phyloP scores from a whole-genome alignment of 2,113 vertebrate species.

The Calyptommatus sinebrachiatus region DNA sequence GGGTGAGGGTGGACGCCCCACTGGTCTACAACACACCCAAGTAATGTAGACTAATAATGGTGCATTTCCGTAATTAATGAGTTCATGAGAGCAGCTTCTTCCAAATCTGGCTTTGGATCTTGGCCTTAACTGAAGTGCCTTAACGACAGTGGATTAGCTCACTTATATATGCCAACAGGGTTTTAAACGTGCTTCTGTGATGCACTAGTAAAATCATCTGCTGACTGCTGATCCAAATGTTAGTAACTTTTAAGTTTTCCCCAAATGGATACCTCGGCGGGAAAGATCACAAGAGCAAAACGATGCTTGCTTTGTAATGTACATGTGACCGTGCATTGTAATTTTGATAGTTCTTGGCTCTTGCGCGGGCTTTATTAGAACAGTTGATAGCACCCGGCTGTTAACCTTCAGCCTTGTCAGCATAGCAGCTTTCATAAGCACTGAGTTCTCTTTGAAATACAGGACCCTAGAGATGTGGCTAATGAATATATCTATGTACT shows the following conservation, averaged over 20 bases:
- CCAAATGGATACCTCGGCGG: neutral
- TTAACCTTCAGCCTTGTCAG: slow-evolving; percentile 15
- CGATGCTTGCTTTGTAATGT: neutral
- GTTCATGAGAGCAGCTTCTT: no score
- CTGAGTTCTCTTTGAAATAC: slow-evolving; percentile 29
- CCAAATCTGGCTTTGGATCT: no score
- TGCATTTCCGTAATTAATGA: no score
- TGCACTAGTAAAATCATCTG: no score
- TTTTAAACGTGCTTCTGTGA: neutral
- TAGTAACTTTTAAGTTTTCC: neutral
- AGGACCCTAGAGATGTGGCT: neutral
- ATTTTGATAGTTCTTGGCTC: slow-evolving; percentile 1
- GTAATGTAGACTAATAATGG: no score
- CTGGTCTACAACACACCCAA: no score
- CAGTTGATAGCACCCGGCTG: slow-evolving; percentile 2
- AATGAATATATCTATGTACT: slow-evolving; percentile 21
- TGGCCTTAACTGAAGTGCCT: no score
- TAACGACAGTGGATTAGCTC: no score
- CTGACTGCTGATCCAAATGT: neutral
- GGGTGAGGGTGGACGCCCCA: no score
- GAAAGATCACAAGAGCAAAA: neutral
- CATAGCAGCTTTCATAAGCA: slow-evolving; percentile 32
- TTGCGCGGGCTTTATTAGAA: neutral
- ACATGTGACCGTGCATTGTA: neutral
- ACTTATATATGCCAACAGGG: no score